These are phyloP conservation scores for Pundamilia nyererei DNA, from an alignment of 2,113 vertebrate genomes.

Conservation along the genomic window DNA sequence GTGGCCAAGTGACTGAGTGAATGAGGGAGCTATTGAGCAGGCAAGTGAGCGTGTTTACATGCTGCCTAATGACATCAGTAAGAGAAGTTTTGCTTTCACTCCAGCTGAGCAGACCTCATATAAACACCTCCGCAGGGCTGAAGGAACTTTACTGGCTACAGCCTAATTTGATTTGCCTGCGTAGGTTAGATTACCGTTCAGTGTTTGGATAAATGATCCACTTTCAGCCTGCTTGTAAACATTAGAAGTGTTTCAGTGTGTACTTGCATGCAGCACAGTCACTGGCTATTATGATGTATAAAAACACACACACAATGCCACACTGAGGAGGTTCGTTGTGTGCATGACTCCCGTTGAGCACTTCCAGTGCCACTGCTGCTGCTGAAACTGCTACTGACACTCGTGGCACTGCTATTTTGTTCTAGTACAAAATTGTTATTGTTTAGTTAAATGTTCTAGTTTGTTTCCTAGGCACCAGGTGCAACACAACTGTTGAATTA, in stretches of 20 bases:
- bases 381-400: neutral
- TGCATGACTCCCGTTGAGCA: neutral
- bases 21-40: constrained; percentile 20
- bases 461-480: neutral
- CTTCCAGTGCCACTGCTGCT: neutral
- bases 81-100: constrained; percentile 38
- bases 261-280: neutral
- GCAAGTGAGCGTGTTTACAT: constrained; percentile 39
- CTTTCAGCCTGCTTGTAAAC: constrained; percentile 36
- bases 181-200: constrained; percentile 30
- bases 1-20: neutral
- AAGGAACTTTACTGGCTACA: constrained; percentile 27
- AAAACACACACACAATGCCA: neutral
- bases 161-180: constrained; percentile 37
- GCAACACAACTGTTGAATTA: neutral
- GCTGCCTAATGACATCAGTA: constrained; percentile 39
- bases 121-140: constrained; percentile 30
- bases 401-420: neutral
- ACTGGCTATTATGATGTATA: neutral
- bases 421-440: neutral
- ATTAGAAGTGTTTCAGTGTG: constrained; percentile 11
- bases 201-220: constrained; percentile 38
- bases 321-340: constrained; percentile 1
- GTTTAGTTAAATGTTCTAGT: neutral
- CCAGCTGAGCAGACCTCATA: constrained; percentile 28